Percentiles rank a stretch among this genome's conserved stretches.
Conservation (phyloP, 2,113 vertebrate species). For the Aramus guarauna region DNA sequence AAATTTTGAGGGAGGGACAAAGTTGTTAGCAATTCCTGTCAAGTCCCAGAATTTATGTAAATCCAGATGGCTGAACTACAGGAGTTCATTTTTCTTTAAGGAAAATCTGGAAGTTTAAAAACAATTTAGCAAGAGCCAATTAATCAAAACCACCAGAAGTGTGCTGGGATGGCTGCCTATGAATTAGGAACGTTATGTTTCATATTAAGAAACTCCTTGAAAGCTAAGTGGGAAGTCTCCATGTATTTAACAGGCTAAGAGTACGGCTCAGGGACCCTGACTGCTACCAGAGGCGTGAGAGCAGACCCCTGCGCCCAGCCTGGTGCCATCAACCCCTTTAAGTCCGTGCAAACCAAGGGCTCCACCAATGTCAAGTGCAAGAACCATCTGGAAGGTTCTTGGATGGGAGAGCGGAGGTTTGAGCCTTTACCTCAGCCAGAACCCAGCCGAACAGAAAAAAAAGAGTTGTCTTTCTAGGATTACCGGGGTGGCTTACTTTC, state of each 20-base stretch:
- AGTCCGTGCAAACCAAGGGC: neutral
- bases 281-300: neutral
- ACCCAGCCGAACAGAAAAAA: neutral
- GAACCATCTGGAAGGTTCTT: neutral
- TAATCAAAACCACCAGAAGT: slow-evolving; percentile 17
- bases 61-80: slow-evolving; percentile 21
- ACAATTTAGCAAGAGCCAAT: slow-evolving; percentile 14
- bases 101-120: slow-evolving; percentile 42
- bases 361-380: neutral
- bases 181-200: neutral
- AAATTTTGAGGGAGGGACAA: neutral
- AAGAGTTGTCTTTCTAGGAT: neutral
- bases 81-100: neutral
- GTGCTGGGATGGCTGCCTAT: neutral
- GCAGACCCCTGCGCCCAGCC: neutral
- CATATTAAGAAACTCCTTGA: neutral
- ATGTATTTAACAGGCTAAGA: neutral
- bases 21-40: neutral
- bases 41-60: neutral
- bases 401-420: neutral
- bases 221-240: neutral
- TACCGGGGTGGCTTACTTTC: neutral
- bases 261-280: no score
- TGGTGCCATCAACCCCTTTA: neutral
- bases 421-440: neutral